Evolutionary conservation across 2,888 invertebrate species (phyloP).

Genomic region (Hylaea fasciaria): DNA sequence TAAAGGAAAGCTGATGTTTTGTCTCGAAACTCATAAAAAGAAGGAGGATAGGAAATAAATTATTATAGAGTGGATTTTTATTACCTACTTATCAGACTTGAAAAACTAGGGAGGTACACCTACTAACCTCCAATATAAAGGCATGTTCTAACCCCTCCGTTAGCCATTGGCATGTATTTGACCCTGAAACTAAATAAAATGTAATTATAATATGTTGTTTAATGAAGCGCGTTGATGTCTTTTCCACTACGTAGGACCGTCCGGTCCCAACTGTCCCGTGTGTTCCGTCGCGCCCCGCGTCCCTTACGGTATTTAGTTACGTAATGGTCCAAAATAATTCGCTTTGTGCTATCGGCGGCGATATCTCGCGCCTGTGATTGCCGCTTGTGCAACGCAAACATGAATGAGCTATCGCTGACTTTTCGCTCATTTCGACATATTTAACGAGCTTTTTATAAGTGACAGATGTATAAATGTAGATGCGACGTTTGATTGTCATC

Average conservation of each 20-base stretch:
- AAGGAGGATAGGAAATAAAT: too few relatives aligned
- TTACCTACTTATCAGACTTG: too few relatives aligned
- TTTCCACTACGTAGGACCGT: neutral
- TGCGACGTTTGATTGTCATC: neutral
- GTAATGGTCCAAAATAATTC: slow-evolving; percentile 11
- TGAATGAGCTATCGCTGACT: slow-evolving; percentile 1
- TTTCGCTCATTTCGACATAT: slow-evolving; percentile 2
- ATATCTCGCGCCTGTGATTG: slow-evolving; percentile 18
- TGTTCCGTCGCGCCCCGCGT: neutral
- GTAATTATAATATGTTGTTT: too few relatives aligned
- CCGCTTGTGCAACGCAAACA: slow-evolving; percentile 2
- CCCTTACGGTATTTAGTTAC: slow-evolving; percentile 24
- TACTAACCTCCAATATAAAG: too few relatives aligned
- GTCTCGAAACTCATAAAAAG: too few relatives aligned
- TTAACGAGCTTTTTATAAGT: slow-evolving; percentile 5
- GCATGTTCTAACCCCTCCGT: too few relatives aligned
- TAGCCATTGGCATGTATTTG: too few relatives aligned
- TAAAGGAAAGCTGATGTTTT: too few relatives aligned
- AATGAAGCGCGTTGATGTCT: too few relatives aligned
- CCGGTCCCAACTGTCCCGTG: neutral
- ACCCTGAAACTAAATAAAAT: too few relatives aligned
- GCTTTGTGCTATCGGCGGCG: slow-evolving; percentile 14
- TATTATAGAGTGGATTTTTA: too few relatives aligned
- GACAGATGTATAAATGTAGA: neutral
- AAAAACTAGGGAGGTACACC: too few relatives aligned